Percentiles rank a stretch among this genome's conserved stretches.
Evolutionary conservation across 2,113 vertebrate genomes (phyloP).

Genomic region (Procavia capensis): DNA sequence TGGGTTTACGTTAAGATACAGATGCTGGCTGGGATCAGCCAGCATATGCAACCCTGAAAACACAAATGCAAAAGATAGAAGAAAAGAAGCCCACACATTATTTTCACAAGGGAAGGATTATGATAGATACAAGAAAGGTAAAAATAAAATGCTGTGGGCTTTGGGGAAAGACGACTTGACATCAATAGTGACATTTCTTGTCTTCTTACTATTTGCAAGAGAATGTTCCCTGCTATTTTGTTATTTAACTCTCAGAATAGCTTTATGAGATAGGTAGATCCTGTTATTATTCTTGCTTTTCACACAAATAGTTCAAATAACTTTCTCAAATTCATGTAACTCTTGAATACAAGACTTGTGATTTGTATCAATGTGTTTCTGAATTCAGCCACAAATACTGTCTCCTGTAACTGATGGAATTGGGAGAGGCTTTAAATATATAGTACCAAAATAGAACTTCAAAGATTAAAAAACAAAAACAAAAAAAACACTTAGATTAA

Average conservation of each 20-base stretch:
- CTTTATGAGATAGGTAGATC: not conserved
- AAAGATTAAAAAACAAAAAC: no score
- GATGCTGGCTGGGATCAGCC: not conserved
- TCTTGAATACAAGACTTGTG: not conserved
- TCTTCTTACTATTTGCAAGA: not conserved
- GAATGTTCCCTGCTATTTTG: not conserved
- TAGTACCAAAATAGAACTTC: not conserved
- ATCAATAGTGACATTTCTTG: not conserved
- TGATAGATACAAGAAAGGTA: not conserved
- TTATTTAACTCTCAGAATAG: not conserved
- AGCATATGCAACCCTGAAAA: not conserved
- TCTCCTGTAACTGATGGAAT: not conserved
- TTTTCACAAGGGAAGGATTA: not conserved
- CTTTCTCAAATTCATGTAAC: not conserved
- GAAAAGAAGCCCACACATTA: not conserved
- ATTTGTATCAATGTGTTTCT: not conserved
- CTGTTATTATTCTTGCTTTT: not conserved
- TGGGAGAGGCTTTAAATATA: not conserved
- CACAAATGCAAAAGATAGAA: not conserved
- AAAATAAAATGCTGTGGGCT: not conserved
- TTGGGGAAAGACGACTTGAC: not conserved
- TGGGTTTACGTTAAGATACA: slow-evolving; percentile 4
- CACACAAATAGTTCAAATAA: not conserved
- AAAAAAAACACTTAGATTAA: not conserved
- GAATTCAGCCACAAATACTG: not conserved